phyloP scores from a whole-genome alignment of 2,797 vertebrate species.

The Choloepus didactylus region DNA sequence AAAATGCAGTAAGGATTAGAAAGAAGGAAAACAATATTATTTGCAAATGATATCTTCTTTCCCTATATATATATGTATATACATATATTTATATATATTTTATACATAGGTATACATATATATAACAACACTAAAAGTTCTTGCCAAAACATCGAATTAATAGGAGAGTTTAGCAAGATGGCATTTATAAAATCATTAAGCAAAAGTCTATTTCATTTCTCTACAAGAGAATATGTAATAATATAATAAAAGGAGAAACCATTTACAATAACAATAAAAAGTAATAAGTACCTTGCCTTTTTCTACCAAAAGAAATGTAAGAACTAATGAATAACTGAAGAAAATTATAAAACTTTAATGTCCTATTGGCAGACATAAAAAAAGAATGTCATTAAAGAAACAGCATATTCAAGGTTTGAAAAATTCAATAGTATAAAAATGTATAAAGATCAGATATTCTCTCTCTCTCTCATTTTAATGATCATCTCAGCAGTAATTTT shows the following conservation, averaged over 20 bases:
- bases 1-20: neutral
- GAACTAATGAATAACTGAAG: neutral
- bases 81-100: too few relatives aligned
- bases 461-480: neutral
- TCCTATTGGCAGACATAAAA: neutral
- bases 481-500: too few relatives aligned
- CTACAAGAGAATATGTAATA: neutral
- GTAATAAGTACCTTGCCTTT: neutral
- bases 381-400: neutral
- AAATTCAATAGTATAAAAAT: neutral
- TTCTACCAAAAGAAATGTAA: neutral
- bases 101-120: too few relatives aligned
- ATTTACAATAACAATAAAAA: neutral
- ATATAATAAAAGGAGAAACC: neutral
- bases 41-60: neutral
- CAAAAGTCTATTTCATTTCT: neutral
- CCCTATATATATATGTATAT: too few relatives aligned
- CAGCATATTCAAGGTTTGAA: neutral
- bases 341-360: neutral
- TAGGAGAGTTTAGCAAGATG: neutral
- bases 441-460: too few relatives aligned
- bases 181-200: neutral
- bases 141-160: neutral
- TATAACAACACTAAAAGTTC: neutral
- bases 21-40: neutral